phyloP scores from a whole-genome alignment of 2,888 invertebrate genomes.

The Hofmannophila pseudospretella region DNA sequence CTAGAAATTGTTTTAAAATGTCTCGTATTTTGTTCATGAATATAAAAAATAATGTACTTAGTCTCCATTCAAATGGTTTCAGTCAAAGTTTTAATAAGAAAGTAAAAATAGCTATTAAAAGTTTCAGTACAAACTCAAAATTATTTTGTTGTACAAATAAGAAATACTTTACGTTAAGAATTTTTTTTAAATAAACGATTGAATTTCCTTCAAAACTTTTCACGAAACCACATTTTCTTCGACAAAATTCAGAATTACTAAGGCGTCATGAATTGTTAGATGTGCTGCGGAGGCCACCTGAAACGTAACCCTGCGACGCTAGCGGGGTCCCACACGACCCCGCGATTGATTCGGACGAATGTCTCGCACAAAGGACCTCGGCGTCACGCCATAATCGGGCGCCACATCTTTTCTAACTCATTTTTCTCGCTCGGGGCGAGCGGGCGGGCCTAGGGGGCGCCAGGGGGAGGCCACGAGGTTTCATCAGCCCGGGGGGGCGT shows the following conservation, averaged over 20 bases:
- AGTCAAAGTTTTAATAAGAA: too few species aligned
- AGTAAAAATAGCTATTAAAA: too few species aligned
- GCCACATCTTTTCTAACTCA: constrained; percentile 78
- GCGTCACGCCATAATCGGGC: constrained; percentile 70
- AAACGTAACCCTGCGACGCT: constrained; percentile 39
- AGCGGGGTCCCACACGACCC: constrained; percentile 41
- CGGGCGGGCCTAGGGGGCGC: constrained; percentile 23
- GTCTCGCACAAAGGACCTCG: constrained; percentile 61
- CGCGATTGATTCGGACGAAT: constrained; percentile 71
- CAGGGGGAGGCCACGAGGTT: constrained; percentile 34
- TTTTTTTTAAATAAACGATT: background rate
- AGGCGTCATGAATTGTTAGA: constrained; percentile 34
- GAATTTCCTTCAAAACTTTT: background rate
- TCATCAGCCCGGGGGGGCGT: constrained; percentile 67
- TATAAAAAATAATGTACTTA: too few species aligned
- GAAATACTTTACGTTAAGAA: too few species aligned
- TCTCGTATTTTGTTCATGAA: too few species aligned
- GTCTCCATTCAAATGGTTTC: too few species aligned
- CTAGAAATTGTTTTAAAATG: too few species aligned
- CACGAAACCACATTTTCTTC: background rate
- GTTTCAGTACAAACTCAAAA: too few species aligned
- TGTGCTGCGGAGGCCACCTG: constrained; percentile 32
- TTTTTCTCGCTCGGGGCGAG: constrained; percentile 71
- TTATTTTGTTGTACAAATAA: too few species aligned
- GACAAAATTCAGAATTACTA: constrained; percentile 22